phyloP scores from a whole-genome alignment of 2,113 vertebrate genomes.

The Acrocephalus kingi region DNA sequence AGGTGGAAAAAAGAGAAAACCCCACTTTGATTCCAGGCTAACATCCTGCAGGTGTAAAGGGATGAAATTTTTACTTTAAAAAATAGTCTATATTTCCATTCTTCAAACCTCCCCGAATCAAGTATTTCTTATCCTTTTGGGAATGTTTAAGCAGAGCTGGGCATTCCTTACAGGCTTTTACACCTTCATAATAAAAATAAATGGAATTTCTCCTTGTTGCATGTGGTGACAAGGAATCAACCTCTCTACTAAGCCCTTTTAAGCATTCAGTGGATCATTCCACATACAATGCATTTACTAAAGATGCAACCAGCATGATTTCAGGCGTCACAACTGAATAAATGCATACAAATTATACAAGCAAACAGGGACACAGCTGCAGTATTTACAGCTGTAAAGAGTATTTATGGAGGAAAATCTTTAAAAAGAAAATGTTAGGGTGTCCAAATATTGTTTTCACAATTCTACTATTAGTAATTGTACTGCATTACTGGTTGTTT shows the following conservation, averaged over 20 bases:
- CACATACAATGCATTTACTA: not conserved
- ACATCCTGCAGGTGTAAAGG: not conserved
- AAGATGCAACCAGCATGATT: slow-evolving; percentile 3
- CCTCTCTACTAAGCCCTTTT: not conserved
- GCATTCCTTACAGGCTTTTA: slow-evolving; percentile 6
- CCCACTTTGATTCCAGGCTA: not conserved
- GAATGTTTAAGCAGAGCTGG: not conserved
- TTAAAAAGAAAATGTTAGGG: not conserved
- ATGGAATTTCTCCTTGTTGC: not conserved
- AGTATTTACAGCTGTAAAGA: not conserved
- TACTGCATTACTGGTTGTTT: not conserved
- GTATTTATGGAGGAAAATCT: not conserved
- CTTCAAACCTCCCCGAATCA: not conserved
- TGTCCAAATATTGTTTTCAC: not conserved
- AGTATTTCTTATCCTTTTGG: not conserved
- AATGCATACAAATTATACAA: not conserved
- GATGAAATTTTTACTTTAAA: not conserved
- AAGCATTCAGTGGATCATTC: not conserved
- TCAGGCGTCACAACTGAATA: not conserved
- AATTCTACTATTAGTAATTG: not conserved
- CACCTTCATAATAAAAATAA: not conserved
- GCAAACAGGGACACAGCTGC: not conserved
- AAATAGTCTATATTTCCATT: not conserved
- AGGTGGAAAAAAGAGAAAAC: fast-evolving
- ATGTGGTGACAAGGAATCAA: not conserved